phyloP scores from a whole-genome alignment of 2,797 vertebrate species.

The Orientallactaga sibirica region DNA sequence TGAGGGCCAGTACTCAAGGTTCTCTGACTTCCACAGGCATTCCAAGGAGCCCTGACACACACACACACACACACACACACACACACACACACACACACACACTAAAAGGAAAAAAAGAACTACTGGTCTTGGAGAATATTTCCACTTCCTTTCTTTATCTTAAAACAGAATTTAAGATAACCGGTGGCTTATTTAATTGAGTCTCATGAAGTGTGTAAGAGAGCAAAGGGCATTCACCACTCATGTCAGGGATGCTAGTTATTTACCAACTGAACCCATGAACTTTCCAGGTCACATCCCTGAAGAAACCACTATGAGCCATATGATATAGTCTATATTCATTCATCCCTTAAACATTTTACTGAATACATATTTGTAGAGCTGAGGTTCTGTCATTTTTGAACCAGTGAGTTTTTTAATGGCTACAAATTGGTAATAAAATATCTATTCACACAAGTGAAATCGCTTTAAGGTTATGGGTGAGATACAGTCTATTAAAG shows the following conservation, averaged over 20 bases:
- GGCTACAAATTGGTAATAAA: background rate
- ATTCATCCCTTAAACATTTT: background rate
- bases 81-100: too few relatives aligned
- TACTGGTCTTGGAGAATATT: constrained; percentile 2
- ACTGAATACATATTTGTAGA: background rate
- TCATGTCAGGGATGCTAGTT: background rate
- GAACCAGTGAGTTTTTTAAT: constrained; percentile 25
- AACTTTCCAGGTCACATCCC: background rate
- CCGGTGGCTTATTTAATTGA: background rate
- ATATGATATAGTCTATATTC: background rate
- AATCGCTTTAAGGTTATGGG: constrained; percentile 17
- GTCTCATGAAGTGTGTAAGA: background rate
- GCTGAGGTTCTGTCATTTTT: background rate
- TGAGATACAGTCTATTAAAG: background rate
- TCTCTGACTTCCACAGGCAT: too few relatives aligned
- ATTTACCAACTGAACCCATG: background rate
- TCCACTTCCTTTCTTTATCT: background rate
- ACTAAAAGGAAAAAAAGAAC: background rate
- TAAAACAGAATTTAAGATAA: constrained; percentile 8
- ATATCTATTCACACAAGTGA: background rate
- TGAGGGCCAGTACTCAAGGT: too few relatives aligned
- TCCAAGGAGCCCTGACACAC: too few relatives aligned
- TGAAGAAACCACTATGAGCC: background rate
- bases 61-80: too few relatives aligned
- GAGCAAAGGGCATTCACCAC: background rate